Evolutionary conservation across 2,888 invertebrate species (phyloP), one percentile per base, ranked within the genome.

Genomic region (Amorpha juglandis): DNA sequence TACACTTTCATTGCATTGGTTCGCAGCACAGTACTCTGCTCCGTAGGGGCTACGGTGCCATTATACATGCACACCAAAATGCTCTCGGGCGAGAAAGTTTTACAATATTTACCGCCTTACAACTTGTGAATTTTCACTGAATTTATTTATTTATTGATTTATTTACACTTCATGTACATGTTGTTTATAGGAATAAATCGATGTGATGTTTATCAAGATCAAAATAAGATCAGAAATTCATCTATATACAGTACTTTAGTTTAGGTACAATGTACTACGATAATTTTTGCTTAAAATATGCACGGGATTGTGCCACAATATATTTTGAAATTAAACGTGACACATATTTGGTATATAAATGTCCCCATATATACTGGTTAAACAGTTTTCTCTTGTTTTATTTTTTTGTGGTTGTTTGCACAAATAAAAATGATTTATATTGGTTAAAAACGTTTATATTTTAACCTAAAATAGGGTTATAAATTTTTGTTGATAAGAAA

Each of bases 41-140:
- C 58, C 38, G 19, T 50, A 7, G 38, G 7, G 16, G 58, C 12
- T 52, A 6, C 42, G 11, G 12, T 12, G 19, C 19, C 11, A 42
- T 55, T 55, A 58, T 19, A 42, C 12, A 53, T 53, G 38, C 38
- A 38, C 38, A 38, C 38, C 55, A 42, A 58, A 58, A 58, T 58
- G 38, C 19, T 9, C 19, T 19, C 42, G 6, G 1, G 19, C 42
- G 19, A 33, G 51, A 63, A 63, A 50, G 35, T 50, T 63, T 42
- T 42, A 38, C 16, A 42, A 58, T 42, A 58, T 58, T 42, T 16
- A 48, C n/a, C 19, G n/a, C 38, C 19, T 38, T 19, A 19, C 19
- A 58, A 19, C 42, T 38, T 58, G 42, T 42, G 19, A 42, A 38
- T 58, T 19, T 4, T 19, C 42, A 38, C 19, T 12, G 12, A 58